These are phyloP conservation scores for Gymnothorax javanicus DNA, from an alignment of 2,797 vertebrate species.

Conservation along the genomic window DNA sequence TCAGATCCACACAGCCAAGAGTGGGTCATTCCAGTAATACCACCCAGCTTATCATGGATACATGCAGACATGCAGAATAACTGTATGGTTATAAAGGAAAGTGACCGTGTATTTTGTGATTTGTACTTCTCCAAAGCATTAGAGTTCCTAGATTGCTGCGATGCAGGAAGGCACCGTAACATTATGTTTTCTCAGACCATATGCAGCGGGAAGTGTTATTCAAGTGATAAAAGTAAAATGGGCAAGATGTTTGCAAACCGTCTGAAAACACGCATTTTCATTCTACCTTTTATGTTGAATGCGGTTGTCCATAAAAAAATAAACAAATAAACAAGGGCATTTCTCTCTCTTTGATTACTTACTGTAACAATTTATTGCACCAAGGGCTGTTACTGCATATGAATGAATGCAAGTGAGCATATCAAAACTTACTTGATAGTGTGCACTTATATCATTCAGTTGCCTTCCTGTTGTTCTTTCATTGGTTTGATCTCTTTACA, in stretches of 20 bases:
- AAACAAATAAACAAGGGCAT: background rate
- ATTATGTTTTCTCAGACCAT: background rate
- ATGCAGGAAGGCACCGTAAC: slow-evolving; percentile 31
- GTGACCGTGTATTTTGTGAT: background rate
- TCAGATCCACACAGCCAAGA: background rate
- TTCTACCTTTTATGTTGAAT: background rate
- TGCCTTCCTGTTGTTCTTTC: slow-evolving; percentile 21
- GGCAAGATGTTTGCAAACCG: background rate
- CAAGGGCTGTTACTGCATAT: background rate
- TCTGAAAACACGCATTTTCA: background rate
- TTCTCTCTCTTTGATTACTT: background rate
- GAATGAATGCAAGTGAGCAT: background rate
- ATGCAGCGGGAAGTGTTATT: background rate
- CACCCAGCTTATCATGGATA: background rate
- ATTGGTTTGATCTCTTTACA: slow-evolving; percentile 28
- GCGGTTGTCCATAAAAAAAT: slow-evolving; percentile 4
- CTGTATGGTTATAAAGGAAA: background rate
- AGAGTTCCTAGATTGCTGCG: slow-evolving; percentile 16
- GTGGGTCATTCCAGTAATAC: background rate
- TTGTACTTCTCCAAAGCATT: background rate
- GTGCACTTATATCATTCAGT: background rate
- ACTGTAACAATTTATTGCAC: background rate
- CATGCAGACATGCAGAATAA: background rate
- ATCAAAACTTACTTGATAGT: background rate
- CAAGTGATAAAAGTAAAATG: background rate